phyloP scores from a whole-genome alignment of 2,797 vertebrate species.

The Amblyraja radiata region DNA sequence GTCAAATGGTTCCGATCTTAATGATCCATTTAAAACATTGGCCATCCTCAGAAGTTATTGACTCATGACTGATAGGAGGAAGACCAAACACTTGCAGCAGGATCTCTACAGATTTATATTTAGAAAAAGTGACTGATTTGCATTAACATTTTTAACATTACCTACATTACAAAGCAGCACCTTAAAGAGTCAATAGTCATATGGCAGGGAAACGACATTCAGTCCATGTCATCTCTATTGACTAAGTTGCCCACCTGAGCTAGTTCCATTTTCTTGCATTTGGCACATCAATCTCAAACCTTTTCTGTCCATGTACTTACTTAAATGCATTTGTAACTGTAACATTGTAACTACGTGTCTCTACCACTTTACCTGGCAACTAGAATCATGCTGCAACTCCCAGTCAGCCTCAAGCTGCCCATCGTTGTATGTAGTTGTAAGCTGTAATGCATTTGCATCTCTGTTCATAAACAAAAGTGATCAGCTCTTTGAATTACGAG shows the following conservation, averaged over 20 bases:
- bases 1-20: background rate
- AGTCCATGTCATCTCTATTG: too few species aligned
- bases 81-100: background rate
- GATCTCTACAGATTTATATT: background rate
- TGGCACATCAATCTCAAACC: too few species aligned
- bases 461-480: too few species aligned
- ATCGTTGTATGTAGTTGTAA: background rate
- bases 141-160: background rate
- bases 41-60: background rate
- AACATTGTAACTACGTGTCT: too few species aligned
- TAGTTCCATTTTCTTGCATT: too few species aligned
- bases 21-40: background rate
- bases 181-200: too few species aligned
- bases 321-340: too few species aligned
- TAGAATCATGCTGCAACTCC: background rate
- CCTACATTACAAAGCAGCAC: too few species aligned
- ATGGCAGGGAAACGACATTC: background rate
- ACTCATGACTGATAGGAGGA: background rate
- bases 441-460: too few species aligned
- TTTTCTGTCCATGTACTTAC: too few species aligned
- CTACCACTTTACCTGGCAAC: background rate
- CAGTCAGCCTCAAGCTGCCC: background rate
- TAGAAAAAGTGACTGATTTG: background rate
- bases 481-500: background rate
- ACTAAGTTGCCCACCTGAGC: too few species aligned